Conservation (phyloP, 2,797 vertebrate genomes). For the Delichon dasypus region DNA sequence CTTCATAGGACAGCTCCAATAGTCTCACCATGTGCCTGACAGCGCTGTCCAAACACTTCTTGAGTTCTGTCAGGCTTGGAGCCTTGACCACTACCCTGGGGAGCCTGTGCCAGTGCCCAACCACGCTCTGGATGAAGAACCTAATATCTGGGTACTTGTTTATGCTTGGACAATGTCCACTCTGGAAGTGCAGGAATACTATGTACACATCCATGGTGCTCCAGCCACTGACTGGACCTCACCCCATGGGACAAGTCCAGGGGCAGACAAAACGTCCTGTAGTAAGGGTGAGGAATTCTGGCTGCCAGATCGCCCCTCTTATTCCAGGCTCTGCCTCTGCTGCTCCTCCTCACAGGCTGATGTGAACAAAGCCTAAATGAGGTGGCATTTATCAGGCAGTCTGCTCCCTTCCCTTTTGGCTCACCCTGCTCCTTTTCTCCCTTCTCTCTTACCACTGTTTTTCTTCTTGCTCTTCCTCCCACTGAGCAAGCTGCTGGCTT, state of each 20-base stretch:
- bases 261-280: background rate
- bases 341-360: background rate
- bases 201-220: background rate
- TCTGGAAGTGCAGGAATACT: fast-evolving
- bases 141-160: background rate
- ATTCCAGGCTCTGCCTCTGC: background rate
- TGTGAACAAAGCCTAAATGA: background rate
- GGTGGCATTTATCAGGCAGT: background rate
- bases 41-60: fast-evolving
- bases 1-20: background rate
- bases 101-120: background rate
- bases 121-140: fast-evolving
- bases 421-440: background rate
- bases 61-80: background rate
- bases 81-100: background rate
- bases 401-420: background rate
- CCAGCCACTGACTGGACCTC: background rate
- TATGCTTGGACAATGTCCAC: background rate
- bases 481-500: background rate
- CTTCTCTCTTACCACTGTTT: background rate
- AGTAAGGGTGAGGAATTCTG: background rate
- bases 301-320: background rate
- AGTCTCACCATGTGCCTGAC: no score
- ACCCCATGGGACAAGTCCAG: background rate
- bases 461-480: background rate